Percentiles rank a stretch among this genome's conserved stretches.
Conservation (phyloP, 2,113 vertebrate species). For the Scolopax mira region DNA sequence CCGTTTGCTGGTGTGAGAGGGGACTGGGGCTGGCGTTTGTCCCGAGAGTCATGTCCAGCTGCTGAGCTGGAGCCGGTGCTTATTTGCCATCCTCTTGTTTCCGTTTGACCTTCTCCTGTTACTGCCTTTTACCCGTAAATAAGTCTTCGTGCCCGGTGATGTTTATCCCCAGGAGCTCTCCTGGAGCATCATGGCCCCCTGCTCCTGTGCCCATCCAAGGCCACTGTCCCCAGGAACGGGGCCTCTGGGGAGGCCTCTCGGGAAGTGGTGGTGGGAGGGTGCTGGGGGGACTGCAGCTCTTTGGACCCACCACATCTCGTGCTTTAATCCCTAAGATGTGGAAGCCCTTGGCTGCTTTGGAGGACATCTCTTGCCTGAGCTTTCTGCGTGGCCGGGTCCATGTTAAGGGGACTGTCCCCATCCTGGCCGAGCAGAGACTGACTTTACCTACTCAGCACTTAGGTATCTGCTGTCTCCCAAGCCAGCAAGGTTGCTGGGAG, state of each 20-base stretch:
- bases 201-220: rapidly evolving
- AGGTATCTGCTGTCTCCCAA: rapidly evolving
- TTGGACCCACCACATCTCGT: too few species aligned
- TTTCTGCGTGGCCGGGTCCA: background rate
- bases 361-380: background rate
- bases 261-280: rapidly evolving
- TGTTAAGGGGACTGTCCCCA: background rate
- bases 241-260: background rate
- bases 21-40: rapidly evolving
- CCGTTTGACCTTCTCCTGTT: slow-evolving; percentile 19
- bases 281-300: background rate
- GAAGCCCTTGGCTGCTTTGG: background rate
- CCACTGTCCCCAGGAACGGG: background rate
- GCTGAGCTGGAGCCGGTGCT: background rate
- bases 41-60: rapidly evolving
- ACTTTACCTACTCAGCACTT: background rate
- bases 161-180: background rate
- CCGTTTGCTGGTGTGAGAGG: background rate
- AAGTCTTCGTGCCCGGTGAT: background rate
- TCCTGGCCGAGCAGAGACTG: background rate
- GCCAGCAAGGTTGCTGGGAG: background rate
- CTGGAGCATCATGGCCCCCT: background rate
- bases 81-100: background rate
- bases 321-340: background rate
- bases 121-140: background rate